Evolutionary conservation across 2,797 vertebrate species (phyloP).

Genomic region (Sebastes vulpes): DNA sequence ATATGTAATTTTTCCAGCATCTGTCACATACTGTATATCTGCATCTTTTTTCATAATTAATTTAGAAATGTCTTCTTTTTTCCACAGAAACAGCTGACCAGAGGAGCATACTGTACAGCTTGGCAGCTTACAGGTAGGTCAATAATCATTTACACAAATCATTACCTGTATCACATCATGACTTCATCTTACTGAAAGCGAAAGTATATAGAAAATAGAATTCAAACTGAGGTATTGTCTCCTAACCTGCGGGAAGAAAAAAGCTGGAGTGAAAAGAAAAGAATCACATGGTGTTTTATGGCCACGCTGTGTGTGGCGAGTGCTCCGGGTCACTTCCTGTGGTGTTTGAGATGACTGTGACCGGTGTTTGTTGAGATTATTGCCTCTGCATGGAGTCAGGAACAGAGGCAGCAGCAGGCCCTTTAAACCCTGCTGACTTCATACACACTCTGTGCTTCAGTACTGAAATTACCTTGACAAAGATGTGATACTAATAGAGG

Average conservation of each 20-base stretch:
- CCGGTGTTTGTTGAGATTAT: slow-evolving; percentile 35
- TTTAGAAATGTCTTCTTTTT: not conserved
- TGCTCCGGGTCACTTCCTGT: slow-evolving; percentile 44
- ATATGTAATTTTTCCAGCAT: not conserved
- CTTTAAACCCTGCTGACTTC: slow-evolving; percentile 24
- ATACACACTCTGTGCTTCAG: not conserved
- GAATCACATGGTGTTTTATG: not conserved
- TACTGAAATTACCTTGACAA: slow-evolving; percentile 2
- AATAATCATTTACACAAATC: not conserved
- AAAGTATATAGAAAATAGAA: not conserved
- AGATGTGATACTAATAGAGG: slow-evolving; percentile 7
- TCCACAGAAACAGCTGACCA: not conserved
- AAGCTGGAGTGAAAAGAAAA: not conserved
- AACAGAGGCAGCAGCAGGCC: not conserved
- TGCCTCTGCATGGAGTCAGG: slow-evolving; percentile 17
- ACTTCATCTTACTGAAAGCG: not conserved
- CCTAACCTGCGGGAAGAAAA: not conserved
- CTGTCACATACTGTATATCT: not conserved
- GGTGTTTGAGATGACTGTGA: slow-evolving; percentile 28
- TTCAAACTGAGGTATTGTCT: not conserved
- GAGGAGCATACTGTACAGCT: not conserved
- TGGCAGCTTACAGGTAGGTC: slow-evolving; percentile 10
- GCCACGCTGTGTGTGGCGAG: not conserved
- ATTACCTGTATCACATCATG: not conserved
- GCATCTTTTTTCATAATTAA: not conserved